These are phyloP conservation scores for Boloria euphrosyne DNA, from an alignment of 2,888 invertebrate genomes.

Conservation along the genomic window DNA sequence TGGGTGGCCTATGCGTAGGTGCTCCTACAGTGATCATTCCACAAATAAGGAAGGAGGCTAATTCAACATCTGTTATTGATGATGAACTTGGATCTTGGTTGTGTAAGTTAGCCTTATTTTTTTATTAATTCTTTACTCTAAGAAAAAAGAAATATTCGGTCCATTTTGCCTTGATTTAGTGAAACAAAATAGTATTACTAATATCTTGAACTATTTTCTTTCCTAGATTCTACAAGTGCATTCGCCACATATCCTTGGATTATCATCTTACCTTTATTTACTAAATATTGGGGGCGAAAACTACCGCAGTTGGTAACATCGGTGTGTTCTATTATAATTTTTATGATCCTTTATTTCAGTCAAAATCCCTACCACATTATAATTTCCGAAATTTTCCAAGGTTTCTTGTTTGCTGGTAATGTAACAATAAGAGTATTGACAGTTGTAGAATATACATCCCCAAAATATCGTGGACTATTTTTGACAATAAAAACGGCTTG, in stretches of 20 bases:
- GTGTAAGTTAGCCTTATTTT: conserved; percentile 27
- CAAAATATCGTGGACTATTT: conserved; percentile 47
- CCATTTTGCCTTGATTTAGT: no score
- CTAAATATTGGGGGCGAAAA: neutral
- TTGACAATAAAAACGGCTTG: conserved; percentile 49
- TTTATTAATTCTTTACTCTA: no score
- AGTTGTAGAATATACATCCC: conserved; percentile 48
- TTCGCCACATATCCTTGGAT: conserved; percentile 22
- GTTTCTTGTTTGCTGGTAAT: conserved; percentile 42
- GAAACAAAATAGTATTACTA: no score
- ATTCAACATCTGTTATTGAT: conserved; percentile 40
- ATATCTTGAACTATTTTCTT: conserved; percentile 29
- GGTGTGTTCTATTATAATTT: neutral
- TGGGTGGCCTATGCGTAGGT: conserved; percentile 44
- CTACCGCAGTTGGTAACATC: neutral
- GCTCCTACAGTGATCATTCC: conserved; percentile 47
- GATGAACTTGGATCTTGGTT: conserved; percentile 49
- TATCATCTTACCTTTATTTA: neutral
- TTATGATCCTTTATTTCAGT: neutral
- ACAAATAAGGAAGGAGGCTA: conserved; percentile 44
- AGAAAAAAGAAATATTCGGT: no score
- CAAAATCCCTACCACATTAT: neutral
- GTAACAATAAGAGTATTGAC: conserved; percentile 45
- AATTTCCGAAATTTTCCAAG: neutral
- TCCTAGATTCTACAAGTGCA: conserved; percentile 21